Conservation (phyloP, 2,888 invertebrate genomes). For the Spicauda simplicius region DNA sequence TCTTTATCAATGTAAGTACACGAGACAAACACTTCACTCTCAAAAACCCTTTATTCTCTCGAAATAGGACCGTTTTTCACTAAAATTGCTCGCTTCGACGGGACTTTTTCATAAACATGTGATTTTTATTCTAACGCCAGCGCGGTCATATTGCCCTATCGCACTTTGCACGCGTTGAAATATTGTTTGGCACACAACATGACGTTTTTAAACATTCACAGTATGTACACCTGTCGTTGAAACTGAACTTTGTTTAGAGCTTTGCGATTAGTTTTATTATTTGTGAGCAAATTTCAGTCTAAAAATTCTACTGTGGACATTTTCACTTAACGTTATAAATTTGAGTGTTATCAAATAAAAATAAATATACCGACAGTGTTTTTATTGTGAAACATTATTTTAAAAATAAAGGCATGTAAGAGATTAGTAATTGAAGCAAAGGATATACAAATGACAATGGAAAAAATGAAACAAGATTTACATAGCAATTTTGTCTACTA, state of each 20-base stretch:
- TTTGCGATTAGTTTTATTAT: constrained; percentile 1
- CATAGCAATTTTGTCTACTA: too few relatives aligned
- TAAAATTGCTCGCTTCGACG: constrained; percentile 26
- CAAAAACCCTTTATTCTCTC: constrained; percentile 19
- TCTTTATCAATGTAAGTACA: not conserved
- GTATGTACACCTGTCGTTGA: constrained; percentile 29
- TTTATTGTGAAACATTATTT: too few relatives aligned
- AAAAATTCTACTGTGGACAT: too few relatives aligned
- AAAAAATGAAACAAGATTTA: too few relatives aligned
- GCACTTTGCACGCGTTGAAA: constrained; percentile 42
- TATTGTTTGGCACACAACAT: constrained; percentile 41
- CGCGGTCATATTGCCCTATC: constrained; percentile 39
- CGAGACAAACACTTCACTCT: constrained; percentile 2
- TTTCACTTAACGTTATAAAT: too few relatives aligned
- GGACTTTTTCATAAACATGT: constrained; percentile 32
- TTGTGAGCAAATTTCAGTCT: not conserved
- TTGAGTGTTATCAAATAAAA: too few relatives aligned
- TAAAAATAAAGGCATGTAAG: too few relatives aligned
- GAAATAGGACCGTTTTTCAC: constrained; percentile 30
- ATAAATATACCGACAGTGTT: too few relatives aligned
- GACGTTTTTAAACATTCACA: constrained; percentile 21
- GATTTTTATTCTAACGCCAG: constrained; percentile 35
- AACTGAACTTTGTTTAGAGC: not conserved
- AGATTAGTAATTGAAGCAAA: too few relatives aligned
- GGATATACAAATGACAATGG: too few relatives aligned